Conservation (phyloP, 2,888 invertebrate genomes). For the Diogma glabrata region DNA sequence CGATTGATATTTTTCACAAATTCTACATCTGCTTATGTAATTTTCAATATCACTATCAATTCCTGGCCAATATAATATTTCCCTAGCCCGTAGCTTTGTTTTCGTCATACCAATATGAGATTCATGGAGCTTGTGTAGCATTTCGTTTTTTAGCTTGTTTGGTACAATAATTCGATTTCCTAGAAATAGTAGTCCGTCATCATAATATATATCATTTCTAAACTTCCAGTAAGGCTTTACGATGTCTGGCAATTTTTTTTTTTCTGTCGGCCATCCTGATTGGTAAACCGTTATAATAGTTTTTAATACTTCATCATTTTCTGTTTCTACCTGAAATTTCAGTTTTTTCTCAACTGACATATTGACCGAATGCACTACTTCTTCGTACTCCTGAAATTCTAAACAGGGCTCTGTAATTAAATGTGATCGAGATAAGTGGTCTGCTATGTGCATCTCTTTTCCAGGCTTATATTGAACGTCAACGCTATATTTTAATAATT, state of each 20-base stretch:
- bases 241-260: neutral
- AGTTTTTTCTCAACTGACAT: no score
- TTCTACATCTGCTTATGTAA: slow-evolving; percentile 1
- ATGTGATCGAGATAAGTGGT: no score
- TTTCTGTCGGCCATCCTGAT: neutral
- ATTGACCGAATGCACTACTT: no score
- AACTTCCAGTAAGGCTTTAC: neutral
- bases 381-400: no score
- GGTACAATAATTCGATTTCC: neutral
- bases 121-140: neutral
- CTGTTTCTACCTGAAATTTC: no score
- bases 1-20: slow-evolving; percentile 7
- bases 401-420: no score
- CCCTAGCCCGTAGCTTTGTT: neutral
- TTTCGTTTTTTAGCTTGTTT: no score
- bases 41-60: slow-evolving; percentile 10
- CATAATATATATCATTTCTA: neutral
- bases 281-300: neutral
- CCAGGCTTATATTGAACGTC: no score
- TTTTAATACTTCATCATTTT: slow-evolving; percentile 14
- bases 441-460: no score
- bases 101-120: slow-evolving; percentile 11
- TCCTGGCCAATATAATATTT: slow-evolving; percentile 2
- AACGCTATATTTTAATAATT: no score
- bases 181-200: neutral